A percentile compares a stretch with the other conserved stretches of the same genome.
Evolutionary conservation across 2,113 vertebrate genomes (phyloP).

Genomic region (Noctilio leporinus): DNA sequence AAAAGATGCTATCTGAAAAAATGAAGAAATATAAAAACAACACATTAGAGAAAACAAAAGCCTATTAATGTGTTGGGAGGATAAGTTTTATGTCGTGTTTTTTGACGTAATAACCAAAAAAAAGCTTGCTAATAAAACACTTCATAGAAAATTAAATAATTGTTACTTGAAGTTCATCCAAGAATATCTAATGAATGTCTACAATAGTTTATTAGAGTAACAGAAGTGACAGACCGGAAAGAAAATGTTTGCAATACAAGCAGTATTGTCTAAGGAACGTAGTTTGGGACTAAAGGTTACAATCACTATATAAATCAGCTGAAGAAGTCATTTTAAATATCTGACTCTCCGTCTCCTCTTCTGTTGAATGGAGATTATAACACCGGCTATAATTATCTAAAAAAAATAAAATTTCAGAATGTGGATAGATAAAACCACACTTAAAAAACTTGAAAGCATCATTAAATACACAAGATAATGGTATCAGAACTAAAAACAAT

Average conservation of each 20-base stretch:
- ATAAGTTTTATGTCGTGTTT: not conserved
- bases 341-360: not conserved
- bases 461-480: not conserved
- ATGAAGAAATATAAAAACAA: not conserved
- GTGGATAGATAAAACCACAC: not conserved
- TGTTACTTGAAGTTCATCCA: not conserved
- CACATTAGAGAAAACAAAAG: not conserved
- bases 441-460: not conserved
- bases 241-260: not conserved
- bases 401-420: not conserved
- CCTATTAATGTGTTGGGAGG: not conserved
- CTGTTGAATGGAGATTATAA: not conserved
- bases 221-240: not conserved
- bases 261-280: not conserved
- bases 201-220: not conserved
- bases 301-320: not conserved
- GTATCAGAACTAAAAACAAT: not conserved
- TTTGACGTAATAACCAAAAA: not conserved
- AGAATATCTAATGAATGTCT: not conserved
- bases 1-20: not conserved
- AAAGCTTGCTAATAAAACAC: not conserved
- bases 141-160: not conserved
- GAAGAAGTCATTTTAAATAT: not conserved
- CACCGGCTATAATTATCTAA: not conserved
- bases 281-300: not conserved